Base-by-base conservation (phyloP, 2,113 vertebrate species). In the Aptenodytes forsteri region DNA sequence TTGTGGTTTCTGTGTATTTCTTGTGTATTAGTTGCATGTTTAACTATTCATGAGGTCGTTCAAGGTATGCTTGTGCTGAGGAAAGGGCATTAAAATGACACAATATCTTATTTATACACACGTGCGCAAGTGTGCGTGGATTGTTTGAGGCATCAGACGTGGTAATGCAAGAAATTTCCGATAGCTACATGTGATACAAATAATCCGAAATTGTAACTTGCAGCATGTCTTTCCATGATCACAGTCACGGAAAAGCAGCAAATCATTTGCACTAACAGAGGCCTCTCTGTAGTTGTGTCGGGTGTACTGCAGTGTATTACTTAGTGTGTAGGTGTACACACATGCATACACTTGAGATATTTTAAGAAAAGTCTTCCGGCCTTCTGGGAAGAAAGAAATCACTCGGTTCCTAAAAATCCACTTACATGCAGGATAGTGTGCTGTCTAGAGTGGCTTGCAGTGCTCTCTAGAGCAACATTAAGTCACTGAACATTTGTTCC, bases 401-500 rank as follows among this genome's bases (percentile, higher is more conserved):
- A 36, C 66, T 83, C 38, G 16, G 23, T 85, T 93, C 42, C 70
- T 80, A 75, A 93, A 87, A 89, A 77, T 50, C 10, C 32, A 16
- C 64, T 83, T 92, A 26, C 0, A 2, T n/a, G 13, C 26, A 26
- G 71, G 69, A 23, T 7, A 73, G 67, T 40, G 78, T 93, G 67
- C 95, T 92, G 64, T 92, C 67, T 42, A 2, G 77, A 67, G 36
- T 69, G 62, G 49, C 50, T 87, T 82, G 36, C 62, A 75, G 42
- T 76, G 93, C 83, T 95, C 90, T 95, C 75, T 70, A 76, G 77
- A 91, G 92, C 91, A 93, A 47, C 92, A 85, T 30, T 81, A 95
- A 94, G 91, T 97, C 93, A 80, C 58, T 96, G 89, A 91, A 91
- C 58, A 55, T 91, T 97, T 93, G 17, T 44, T 94, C 55, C 67